A percentile compares a stretch with the other conserved stretches of the same genome.
Evolutionary conservation across 2,113 vertebrate species (phyloP).

Genomic region (Chascanopsetta lugubris): DNA sequence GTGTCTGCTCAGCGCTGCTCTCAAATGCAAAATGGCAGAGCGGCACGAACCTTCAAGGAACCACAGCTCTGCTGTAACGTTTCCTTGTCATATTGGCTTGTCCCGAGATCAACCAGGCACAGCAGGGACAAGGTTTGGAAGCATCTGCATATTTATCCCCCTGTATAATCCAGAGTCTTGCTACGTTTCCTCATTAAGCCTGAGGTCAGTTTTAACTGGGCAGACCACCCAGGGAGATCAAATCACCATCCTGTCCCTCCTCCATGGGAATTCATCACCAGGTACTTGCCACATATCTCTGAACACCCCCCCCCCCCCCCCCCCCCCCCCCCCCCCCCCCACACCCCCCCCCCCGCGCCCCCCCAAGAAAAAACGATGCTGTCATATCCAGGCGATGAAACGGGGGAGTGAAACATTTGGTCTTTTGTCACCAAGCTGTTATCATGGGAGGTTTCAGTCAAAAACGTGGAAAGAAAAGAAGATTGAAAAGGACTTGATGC

Average conservation of each 20-base stretch:
- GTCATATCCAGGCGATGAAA: constrained; percentile 29
- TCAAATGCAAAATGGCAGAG: constrained; percentile 73
- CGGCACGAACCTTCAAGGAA: constrained; percentile 42
- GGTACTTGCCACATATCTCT: constrained; percentile 22
- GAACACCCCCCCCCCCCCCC: too few relatives aligned
- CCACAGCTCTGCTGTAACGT: constrained; percentile 54
- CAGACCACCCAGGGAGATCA: constrained; percentile 67
- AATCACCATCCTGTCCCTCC: constrained; percentile 25
- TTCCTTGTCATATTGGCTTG: constrained; percentile 33
- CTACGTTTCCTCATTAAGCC: constrained; percentile 64
- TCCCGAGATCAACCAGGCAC: constrained; percentile 5
- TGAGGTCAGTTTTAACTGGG: constrained; percentile 54
- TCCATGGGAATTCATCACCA: constrained; percentile 28
- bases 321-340: too few relatives aligned
- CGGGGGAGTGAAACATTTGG: constrained; percentile 7
- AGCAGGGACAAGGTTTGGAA: background rate
- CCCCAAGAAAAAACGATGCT: constrained; percentile 12
- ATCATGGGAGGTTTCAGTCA: constrained; percentile 41
- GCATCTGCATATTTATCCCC: constrained; percentile 24
- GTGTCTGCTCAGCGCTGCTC: constrained; percentile 63
- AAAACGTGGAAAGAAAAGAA: constrained; percentile 20
- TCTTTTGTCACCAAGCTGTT: constrained; percentile 28
- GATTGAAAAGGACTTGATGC: constrained; percentile 34
- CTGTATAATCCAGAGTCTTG: constrained; percentile 30
- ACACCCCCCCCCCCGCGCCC: too few relatives aligned